These are phyloP conservation scores for Yponomeuta malinellus DNA, from an alignment of 2,888 invertebrate species.

Conservation along the genomic window DNA sequence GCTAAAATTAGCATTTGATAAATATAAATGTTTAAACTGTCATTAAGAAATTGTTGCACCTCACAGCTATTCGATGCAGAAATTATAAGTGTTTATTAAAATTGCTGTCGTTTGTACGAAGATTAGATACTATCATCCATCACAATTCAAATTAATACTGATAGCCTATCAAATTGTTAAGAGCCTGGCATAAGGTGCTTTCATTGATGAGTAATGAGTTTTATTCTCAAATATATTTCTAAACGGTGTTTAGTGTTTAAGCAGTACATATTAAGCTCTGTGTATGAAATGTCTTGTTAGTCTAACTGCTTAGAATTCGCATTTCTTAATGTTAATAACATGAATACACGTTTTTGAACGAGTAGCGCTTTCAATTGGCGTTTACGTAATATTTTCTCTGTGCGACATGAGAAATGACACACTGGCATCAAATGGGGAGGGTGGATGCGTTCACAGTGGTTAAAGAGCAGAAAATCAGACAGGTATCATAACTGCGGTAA, in stretches of 20 bases:
- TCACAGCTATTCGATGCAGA: background rate
- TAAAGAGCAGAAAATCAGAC: no score
- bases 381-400: conserved; percentile 4
- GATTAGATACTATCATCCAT: conserved; percentile 15
- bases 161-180: background rate
- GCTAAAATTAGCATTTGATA: no score
- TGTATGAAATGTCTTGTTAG: conserved; percentile 14
- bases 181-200: background rate
- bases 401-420: no score
- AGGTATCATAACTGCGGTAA: no score
- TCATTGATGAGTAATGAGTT: background rate
- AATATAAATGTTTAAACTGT: background rate
- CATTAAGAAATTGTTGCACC: background rate
- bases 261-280: background rate
- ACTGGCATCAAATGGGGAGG: no score
- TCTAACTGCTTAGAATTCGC: conserved; percentile 17
- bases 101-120: background rate
- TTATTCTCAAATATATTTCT: background rate
- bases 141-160: conserved; percentile 17
- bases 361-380: conserved; percentile 17
- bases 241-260: conserved; percentile 2
- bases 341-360: conserved; percentile 23
- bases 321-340: conserved; percentile 23
- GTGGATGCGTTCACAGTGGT: no score
- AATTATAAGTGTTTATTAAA: background rate